Base-by-base conservation (phyloP, 2,888 invertebrate species). In the Creontiades dilutus region DNA sequence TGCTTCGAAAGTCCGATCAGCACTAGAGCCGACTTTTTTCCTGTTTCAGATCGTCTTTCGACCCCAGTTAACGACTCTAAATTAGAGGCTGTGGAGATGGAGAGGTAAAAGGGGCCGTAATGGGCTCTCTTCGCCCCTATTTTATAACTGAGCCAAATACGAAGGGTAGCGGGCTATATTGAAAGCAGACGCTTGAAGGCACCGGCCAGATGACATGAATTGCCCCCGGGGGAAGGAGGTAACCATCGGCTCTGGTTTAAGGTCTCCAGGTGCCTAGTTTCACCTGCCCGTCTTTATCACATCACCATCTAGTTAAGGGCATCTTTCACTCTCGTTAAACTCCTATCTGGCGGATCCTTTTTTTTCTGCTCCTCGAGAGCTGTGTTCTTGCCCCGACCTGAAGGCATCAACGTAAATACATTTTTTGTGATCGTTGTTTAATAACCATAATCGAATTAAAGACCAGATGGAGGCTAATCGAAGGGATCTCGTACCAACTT, bases 231-330 rank as follows among this genome's bases (percentile, higher is more conserved):
- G 68, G 23, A 23, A n/a, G 78, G 46, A 19, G 16, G 4, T 16
- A 37, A 37, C 37, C 37, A 19, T 78, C 47, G 78, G 47, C 46
- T 78, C 46, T 78, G 78, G 78, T 68, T 27, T n/a, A 76, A 28
- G 19, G 78, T 78, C 78, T 19, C 78, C 78, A 78, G 28, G 78
- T 46, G 78, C 78, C 9, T 12, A 0, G 46, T 19, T 37, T 47
- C 78, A 78, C 78, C 78, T 78, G 78, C 78, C 46, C 16, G 46
- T 78, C 46, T 37, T 78, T 78, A 78, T 78, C 78, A 78, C 2
- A 78, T 78, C 78, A 78, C 78, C 37, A 78, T 78, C 78, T 78
- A 46, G 78, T 78, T 78, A 46, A 78, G 11, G n/a, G 78, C 78
- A 19, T 37, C 46, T 78, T 46, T 78, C 78, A 78, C 78, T 46